phyloP scores from a whole-genome alignment of 1,140 invertebrate species.

The Oreohelix idahoensis region DNA sequence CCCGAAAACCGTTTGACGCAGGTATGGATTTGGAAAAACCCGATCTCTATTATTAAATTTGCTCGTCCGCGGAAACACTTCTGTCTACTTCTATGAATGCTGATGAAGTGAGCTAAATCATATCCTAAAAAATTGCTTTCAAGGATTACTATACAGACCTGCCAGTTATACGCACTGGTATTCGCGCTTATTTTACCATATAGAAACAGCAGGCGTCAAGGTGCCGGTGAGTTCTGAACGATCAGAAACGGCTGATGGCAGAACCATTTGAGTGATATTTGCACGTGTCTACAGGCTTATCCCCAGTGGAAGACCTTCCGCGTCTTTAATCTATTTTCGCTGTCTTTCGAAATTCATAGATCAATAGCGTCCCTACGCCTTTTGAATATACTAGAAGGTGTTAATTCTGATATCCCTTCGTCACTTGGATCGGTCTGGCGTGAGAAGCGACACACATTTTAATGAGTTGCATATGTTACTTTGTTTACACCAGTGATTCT shows the following conservation, averaged over 20 bases:
- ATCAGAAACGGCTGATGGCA: neutral
- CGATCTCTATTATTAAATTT: too few relatives aligned
- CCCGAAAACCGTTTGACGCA: too few relatives aligned
- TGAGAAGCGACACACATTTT: too few relatives aligned
- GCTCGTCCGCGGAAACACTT: too few relatives aligned
- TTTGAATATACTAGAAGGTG: too few relatives aligned
- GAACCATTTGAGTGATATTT: neutral
- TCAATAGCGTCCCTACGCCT: neutral
- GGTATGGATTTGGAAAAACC: too few relatives aligned
- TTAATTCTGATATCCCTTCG: too few relatives aligned
- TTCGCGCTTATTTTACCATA: neutral
- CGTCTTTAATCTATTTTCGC: neutral
- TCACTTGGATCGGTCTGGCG: too few relatives aligned
- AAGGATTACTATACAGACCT: neutral
- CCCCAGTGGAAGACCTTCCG: neutral
- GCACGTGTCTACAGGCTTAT: neutral
- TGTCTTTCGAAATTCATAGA: neutral
- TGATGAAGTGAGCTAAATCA: neutral
- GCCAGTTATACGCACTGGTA: too few relatives aligned
- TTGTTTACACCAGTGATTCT: too few relatives aligned
- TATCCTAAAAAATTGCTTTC: neutral
- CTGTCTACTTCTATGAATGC: too few relatives aligned
- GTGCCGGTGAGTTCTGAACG: neutral
- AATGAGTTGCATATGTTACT: too few relatives aligned
- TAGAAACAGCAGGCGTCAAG: neutral